These are phyloP conservation scores for Embidobia sp. DNA, from an alignment of 2,888 invertebrate genomes.

Conservation along the genomic window DNA sequence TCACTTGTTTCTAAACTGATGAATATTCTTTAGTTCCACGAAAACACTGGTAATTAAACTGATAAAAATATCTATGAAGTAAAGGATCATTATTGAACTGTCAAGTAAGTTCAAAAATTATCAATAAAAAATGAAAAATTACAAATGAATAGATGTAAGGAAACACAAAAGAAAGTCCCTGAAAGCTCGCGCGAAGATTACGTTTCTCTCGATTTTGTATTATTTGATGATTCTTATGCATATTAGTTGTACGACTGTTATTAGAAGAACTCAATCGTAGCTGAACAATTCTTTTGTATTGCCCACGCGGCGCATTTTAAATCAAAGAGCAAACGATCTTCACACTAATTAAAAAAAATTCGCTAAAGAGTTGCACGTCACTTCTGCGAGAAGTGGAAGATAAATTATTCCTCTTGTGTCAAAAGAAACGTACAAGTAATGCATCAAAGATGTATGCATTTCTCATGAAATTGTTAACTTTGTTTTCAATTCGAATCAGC, in stretches of 20 bases:
- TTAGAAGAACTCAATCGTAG: constrained; percentile 20
- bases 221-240: constrained; percentile 40
- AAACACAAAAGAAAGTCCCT: constrained; percentile 31
- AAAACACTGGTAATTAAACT: too few relatives aligned
- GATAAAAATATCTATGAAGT: too few relatives aligned
- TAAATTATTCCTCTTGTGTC: constrained; percentile 17
- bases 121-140: too few relatives aligned
- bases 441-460: too few relatives aligned
- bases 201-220: constrained; percentile 18
- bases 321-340: constrained; percentile 37
- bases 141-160: constrained; percentile 1
- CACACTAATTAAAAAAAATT: constrained; percentile 42
- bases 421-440: not conserved
- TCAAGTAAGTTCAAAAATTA: not conserved
- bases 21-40: too few relatives aligned
- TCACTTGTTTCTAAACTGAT: too few relatives aligned
- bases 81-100: too few relatives aligned
- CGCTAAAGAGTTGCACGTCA: constrained; percentile 24
- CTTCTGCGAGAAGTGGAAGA: not conserved
- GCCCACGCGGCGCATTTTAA: constrained; percentile 15
- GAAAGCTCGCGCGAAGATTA: constrained; percentile 5
- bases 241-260: constrained; percentile 27
- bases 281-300: constrained; percentile 42
- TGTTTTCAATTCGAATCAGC: too few relatives aligned
- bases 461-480: not conserved